Evolutionary conservation across 2,888 invertebrate genomes (phyloP).

Genomic region (Salpingus planirostris): DNA sequence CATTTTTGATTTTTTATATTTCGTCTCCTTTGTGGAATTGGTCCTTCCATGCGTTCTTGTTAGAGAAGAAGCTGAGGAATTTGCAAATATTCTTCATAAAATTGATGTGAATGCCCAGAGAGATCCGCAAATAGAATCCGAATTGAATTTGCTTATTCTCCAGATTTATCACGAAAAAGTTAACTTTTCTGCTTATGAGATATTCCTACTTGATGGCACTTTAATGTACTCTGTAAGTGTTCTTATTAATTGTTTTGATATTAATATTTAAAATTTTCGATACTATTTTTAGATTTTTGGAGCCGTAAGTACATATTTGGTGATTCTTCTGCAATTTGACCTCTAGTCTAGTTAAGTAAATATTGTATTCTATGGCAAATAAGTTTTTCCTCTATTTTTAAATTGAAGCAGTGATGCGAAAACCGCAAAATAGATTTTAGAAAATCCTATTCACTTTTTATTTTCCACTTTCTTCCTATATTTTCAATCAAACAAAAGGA

Average conservation of each 20-base stretch:
- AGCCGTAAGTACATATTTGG: constrained; percentile 15
- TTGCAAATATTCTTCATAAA: constrained; percentile 10
- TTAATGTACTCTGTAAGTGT: constrained; percentile 16
- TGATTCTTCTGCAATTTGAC: constrained; percentile 17
- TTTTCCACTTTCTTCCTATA: constrained; percentile 5
- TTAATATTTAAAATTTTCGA: not conserved
- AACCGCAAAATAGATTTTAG: no score
- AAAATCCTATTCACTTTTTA: no score
- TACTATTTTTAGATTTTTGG: constrained; percentile 15
- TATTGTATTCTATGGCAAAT: no score
- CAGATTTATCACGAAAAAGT: constrained; percentile 17
- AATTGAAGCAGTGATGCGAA: not conserved
- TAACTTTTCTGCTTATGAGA: constrained; percentile 16
- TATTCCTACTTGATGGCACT: constrained; percentile 17
- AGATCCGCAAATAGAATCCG: constrained; percentile 4
- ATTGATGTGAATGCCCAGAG: constrained; percentile 2
- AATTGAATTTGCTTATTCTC: constrained; percentile 15
- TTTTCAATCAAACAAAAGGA: no score
- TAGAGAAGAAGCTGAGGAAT: constrained; percentile 10
- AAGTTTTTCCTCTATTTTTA: not conserved
- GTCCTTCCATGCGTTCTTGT: constrained; percentile 11
- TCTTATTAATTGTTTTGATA: no score
- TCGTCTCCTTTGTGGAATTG: constrained; percentile 10
- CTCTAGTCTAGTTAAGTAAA: constrained; percentile 1
- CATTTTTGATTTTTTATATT: constrained; percentile 10